A percentile compares a stretch with the other conserved stretches of the same genome.
Evolutionary conservation across 1,140 invertebrate species (phyloP).

Genomic region (Hycleus phaleratus): DNA sequence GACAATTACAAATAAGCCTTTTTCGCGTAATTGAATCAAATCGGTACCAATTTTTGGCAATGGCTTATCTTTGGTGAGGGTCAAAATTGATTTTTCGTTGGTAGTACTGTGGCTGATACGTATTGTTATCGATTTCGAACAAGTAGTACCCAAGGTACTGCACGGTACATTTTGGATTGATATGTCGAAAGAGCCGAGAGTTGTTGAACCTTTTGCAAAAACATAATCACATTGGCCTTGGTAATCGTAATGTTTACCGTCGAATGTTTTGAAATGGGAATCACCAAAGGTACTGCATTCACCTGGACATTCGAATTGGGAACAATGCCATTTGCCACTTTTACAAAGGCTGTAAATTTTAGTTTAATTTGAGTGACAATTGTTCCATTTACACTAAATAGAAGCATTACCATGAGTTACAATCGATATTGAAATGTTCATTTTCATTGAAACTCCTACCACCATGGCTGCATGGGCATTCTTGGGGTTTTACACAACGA

Average conservation of each 20-base stretch:
- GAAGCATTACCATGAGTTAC: constrained; percentile 65
- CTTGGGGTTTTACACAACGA: constrained; percentile 57
- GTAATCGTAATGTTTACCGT: constrained; percentile 76
- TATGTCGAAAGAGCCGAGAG: constrained; percentile 54
- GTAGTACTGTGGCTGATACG: constrained; percentile 37
- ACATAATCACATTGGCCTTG: constrained; percentile 83
- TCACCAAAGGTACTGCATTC: constrained; percentile 77
- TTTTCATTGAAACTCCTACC: constrained; percentile 73
- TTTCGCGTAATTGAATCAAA: constrained; percentile 47
- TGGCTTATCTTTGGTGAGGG: constrained; percentile 48
- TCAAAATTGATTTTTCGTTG: constrained; percentile 43
- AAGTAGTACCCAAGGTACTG: constrained; percentile 76
- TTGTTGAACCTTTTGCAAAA: constrained; percentile 60
- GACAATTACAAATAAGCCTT: constrained; percentile 69
- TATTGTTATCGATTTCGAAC: constrained; percentile 71
- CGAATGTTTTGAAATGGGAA: constrained; percentile 81
- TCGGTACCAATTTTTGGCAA: constrained; percentile 44
- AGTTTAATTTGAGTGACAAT: neutral
- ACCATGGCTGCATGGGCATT: constrained; percentile 84
- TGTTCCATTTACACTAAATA: neutral
- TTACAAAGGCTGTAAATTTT: constrained; percentile 51
- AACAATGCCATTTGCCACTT: constrained; percentile 62
- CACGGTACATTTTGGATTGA: constrained; percentile 76
- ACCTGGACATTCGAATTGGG: constrained; percentile 53
- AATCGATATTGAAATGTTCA: constrained; percentile 67